Percentiles rank a stretch among this genome's conserved stretches.
phyloP scores from a whole-genome alignment of 2,113 vertebrate species.

The Leiothrix lutea region DNA sequence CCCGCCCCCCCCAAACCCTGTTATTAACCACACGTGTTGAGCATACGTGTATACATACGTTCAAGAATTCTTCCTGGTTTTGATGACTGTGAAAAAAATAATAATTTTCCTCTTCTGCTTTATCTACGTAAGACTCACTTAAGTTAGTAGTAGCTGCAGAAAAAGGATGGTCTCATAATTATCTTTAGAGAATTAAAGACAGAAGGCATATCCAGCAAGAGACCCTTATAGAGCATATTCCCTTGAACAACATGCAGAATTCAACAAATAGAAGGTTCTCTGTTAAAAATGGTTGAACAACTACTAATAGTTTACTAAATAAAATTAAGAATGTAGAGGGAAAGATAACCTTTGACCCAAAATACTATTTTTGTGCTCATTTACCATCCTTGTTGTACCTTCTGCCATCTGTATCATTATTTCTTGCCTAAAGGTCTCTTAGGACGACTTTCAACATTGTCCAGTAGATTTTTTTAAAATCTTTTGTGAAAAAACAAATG shows the following conservation, averaged over 20 bases:
- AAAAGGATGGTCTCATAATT: not conserved
- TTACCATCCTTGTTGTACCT: not conserved
- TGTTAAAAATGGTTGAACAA: not conserved
- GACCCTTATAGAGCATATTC: not conserved
- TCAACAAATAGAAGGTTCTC: not conserved
- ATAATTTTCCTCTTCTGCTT: not conserved
- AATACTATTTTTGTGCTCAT: not conserved
- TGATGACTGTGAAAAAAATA: not conserved
- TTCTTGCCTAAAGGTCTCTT: not conserved
- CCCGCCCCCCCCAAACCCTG: too few relatives aligned
- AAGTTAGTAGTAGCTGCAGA: not conserved
- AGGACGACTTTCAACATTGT: not conserved
- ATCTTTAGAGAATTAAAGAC: not conserved
- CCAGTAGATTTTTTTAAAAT: not conserved
- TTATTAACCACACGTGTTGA: not conserved
- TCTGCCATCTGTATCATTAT: not conserved
- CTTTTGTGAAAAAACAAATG: not conserved
- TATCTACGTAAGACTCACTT: not conserved
- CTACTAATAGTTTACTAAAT: not conserved
- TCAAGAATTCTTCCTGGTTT: not conserved
- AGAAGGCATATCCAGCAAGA: not conserved
- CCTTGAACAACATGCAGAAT: not conserved
- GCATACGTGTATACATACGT: rapidly evolving
- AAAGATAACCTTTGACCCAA: not conserved
- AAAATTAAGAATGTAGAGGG: not conserved